Percentiles rank a stretch among this genome's conserved stretches.
Evolutionary conservation across 2,113 vertebrate species (phyloP).

Genomic region (Seriola dumerili): DNA sequence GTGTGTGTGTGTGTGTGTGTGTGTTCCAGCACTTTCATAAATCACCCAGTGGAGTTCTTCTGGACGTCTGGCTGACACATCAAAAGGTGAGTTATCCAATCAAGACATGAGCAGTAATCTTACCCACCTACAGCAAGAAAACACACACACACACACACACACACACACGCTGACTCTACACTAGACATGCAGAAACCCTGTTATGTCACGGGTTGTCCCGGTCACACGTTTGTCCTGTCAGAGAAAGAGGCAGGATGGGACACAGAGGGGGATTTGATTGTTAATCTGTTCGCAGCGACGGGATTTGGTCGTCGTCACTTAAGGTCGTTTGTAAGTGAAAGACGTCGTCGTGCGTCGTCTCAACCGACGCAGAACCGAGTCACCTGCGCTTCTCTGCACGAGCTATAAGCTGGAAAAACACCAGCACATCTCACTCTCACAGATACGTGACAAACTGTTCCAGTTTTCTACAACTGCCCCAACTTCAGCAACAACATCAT

Average conservation of each 20-base stretch:
- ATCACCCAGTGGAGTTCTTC: constrained; percentile 53
- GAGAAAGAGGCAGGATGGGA: constrained; percentile 41
- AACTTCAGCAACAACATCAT: not conserved
- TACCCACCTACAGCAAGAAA: constrained; percentile 43
- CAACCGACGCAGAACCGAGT: not conserved
- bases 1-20: constrained; percentile 42
- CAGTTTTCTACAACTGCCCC: not conserved
- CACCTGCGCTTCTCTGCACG: not conserved
- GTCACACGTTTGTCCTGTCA: constrained; percentile 44
- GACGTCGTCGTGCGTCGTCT: not conserved
- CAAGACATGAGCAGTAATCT: constrained; percentile 16
- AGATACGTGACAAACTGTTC: not conserved
- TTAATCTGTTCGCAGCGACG: constrained; percentile 32
- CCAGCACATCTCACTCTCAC: not conserved
- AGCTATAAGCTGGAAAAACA: constrained; percentile 4
- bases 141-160: constrained; percentile 15
- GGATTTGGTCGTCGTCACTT: constrained; percentile 44
- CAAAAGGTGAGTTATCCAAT: constrained; percentile 41
- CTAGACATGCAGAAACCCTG: constrained; percentile 8
- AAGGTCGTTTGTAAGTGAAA: constrained; percentile 30
- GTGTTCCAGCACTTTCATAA: constrained; percentile 44
- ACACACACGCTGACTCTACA: constrained; percentile 33
- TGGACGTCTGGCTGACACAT: constrained; percentile 48
- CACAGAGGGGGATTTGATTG: constrained; percentile 38
- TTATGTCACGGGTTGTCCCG: constrained; percentile 37